These are phyloP conservation scores for Polyommatus icarus DNA, from an alignment of 2,888 invertebrate genomes.

Conservation along the genomic window DNA sequence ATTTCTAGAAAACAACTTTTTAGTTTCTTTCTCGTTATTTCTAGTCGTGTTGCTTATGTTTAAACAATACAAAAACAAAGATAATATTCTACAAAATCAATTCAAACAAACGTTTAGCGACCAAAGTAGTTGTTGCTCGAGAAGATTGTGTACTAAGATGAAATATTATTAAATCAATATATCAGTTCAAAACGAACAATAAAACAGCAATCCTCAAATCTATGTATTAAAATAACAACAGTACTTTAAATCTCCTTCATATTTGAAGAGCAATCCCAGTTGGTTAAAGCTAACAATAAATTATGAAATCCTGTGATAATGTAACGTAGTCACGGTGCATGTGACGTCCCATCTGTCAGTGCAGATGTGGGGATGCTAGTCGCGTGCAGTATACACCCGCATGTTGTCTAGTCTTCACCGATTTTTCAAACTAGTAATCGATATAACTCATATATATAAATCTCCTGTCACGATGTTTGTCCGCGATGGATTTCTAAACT, in stretches of 20 bases:
- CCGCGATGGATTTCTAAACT: too few species aligned
- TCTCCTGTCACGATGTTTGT: too few species aligned
- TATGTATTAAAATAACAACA: neutral
- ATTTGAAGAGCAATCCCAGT: neutral
- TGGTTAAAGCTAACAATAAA: neutral
- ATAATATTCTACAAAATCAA: neutral
- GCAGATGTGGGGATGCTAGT: conserved; percentile 5
- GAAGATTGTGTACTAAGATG: too few species aligned
- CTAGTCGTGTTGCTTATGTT: neutral
- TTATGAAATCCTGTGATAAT: conserved; percentile 15
- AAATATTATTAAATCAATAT: neutral
- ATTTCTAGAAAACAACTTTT: neutral
- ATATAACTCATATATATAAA: neutral
- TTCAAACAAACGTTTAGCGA: too few species aligned
- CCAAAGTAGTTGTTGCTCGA: too few species aligned
- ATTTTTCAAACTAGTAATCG: neutral
- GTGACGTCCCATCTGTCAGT: conserved; percentile 26
- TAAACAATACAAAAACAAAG: neutral
- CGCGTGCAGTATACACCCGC: neutral
- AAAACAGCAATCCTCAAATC: neutral
- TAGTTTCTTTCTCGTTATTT: neutral
- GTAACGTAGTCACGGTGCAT: conserved; percentile 17
- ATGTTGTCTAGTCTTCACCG: neutral
- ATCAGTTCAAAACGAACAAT: neutral
- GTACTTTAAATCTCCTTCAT: neutral